Percentiles rank a stretch among this genome's conserved stretches.
These are phyloP conservation scores for Oedothorax gibbosus DNA, from an alignment of 1,140 invertebrate genomes.

Conservation along the genomic window DNA sequence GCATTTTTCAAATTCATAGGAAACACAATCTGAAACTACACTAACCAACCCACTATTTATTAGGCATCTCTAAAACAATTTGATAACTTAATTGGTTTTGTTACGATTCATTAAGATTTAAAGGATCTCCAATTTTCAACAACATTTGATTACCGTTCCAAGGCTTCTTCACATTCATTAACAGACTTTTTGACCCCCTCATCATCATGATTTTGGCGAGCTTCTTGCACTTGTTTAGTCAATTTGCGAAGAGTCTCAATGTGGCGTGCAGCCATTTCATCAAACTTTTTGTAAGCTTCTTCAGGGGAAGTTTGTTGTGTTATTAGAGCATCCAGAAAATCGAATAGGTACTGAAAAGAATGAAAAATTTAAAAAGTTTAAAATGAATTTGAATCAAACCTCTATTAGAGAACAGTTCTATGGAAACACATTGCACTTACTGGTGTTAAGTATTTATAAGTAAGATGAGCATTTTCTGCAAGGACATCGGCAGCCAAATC, in stretches of 20 bases:
- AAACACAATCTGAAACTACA: too few relatives aligned
- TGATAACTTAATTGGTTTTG: too few relatives aligned
- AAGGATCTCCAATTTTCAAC: too few relatives aligned
- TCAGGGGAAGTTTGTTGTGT: slow-evolving; percentile 97
- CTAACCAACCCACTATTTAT: too few relatives aligned
- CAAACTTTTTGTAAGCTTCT: slow-evolving; percentile 97
- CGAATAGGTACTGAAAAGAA: slow-evolving; percentile 77
- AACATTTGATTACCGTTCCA: slow-evolving; percentile 77
- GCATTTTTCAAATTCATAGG: too few relatives aligned
- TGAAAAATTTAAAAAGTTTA: background rate
- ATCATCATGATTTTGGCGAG: slow-evolving; percentile 87
- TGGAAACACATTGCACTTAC: slow-evolving; percentile 70
- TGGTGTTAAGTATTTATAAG: slow-evolving; percentile 94
- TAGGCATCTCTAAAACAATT: too few relatives aligned
- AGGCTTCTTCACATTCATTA: slow-evolving; percentile 91
- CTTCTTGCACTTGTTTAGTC: slow-evolving; percentile 91
- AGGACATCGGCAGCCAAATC: slow-evolving; percentile 98
- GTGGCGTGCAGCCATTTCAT: slow-evolving; percentile 92
- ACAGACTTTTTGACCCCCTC: slow-evolving; percentile 89
- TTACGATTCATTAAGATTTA: too few relatives aligned
- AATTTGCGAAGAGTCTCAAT: slow-evolving; percentile 91
- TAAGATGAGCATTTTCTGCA: slow-evolving; percentile 97
- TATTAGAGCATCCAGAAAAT: slow-evolving; percentile 89
- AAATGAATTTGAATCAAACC: background rate
- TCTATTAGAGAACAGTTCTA: background rate